Base-by-base conservation (phyloP, 1,140 invertebrate species). In the Rhopalosiphum maidis region DNA sequence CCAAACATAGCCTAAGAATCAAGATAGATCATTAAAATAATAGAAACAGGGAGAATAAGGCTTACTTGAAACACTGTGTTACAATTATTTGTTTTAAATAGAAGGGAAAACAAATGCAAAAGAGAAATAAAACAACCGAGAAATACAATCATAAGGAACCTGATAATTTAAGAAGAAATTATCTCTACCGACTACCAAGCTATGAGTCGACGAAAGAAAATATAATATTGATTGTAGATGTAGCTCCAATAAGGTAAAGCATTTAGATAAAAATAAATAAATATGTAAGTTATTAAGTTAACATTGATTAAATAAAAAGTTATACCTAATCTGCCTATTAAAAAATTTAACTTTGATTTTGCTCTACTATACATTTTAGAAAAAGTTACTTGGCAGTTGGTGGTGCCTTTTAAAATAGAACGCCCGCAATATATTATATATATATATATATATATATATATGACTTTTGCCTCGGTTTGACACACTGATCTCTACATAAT, bases 361-460 rank as follows among this genome's bases (percentile, higher is more conserved):
- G 15, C n/a, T 77, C 11, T n/a, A n/a, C 60, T n/a, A 60, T n/a
- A 35, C 30, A 77, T 77, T 77, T 77, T 18, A 77, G n/a, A 77
- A 77, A 77, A 77, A 77, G 60, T 77, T n/a, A 77, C 15, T 77
- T 77, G 60, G 60, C 60, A 77, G n/a, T 77, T 77, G 30, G n/a
- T n/a, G 60, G 60, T 77, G 60, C 60, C 60, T 77, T 77, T 77
- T 77, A 77, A 77, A 77, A 77, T 77, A 77, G 60, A 77, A 77
- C 60, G 60, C 60, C 60, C 60, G 30, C n/a, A 15, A 35, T 77
- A 77, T 18, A 68, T 68, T 68, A 77, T 77, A 77, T 68, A 22
- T n/a, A 77, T 77, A 77, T 77, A 77, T 77, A n/a, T n/a, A n/a
- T n/a, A 68, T n/a, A 23, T n/a, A 77, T 77, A 77, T 77, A 77